Conservation (phyloP, 2,113 vertebrate genomes). For the Amphilophus citrinellus region DNA sequence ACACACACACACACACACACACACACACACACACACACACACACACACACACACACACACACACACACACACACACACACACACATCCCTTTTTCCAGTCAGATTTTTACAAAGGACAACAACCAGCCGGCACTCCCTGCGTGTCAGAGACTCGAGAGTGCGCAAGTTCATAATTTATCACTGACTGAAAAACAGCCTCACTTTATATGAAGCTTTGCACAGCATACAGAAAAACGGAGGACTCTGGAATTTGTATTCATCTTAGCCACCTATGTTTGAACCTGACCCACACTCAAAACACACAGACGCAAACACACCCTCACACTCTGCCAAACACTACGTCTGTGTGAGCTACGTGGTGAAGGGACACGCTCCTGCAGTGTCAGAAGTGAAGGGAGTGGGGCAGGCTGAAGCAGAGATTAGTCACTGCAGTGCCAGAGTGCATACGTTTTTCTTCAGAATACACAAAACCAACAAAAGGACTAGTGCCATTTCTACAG, state of each 20-base stretch:
- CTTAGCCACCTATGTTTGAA: neutral
- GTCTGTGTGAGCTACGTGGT: slow-evolving; percentile 27
- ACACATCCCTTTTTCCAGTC: neutral
- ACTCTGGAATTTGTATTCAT: neutral
- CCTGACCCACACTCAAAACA: neutral
- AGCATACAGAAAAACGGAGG: neutral
- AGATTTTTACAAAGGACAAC: neutral
- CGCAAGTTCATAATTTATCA: neutral
- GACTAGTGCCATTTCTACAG: neutral
- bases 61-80: too few relatives aligned
- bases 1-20: too few relatives aligned
- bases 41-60: too few relatives aligned
- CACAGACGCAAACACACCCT: neutral
- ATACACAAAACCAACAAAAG: slow-evolving; percentile 3
- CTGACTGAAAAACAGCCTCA: neutral
- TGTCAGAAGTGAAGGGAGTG: slow-evolving; percentile 17
- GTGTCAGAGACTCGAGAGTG: neutral
- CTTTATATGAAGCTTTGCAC: neutral
- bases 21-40: too few relatives aligned
- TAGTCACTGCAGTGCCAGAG: slow-evolving; percentile 22
- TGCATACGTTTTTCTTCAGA: neutral
- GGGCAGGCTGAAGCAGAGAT: slow-evolving; percentile 21
- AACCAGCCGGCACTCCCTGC: neutral
- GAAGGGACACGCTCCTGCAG: neutral
- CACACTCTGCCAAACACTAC: neutral